These are phyloP conservation scores for Pegoplata infirma DNA, from an alignment of 2,888 invertebrate species.

Conservation along the genomic window DNA sequence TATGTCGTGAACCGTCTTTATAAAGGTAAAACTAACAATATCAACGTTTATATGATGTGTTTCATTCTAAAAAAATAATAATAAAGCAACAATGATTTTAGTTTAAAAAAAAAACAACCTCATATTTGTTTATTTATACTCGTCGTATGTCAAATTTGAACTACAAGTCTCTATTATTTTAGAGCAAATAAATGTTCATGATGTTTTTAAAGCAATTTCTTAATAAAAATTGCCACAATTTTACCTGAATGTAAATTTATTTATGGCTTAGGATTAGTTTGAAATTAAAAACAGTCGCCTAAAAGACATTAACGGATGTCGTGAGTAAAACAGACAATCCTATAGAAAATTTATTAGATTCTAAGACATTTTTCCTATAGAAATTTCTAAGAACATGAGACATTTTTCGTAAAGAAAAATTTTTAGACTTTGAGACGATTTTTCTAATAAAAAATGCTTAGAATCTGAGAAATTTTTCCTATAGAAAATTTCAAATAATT, in stretches of 20 bases:
- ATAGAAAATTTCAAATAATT: too few relatives aligned
- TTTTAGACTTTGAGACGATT: too few relatives aligned
- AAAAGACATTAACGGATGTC: too few relatives aligned
- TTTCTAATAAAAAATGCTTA: too few relatives aligned
- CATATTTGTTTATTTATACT: constrained; percentile 43
- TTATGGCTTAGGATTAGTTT: neutral
- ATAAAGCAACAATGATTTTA: neutral
- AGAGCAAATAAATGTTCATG: constrained; percentile 32
- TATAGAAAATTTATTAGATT: too few relatives aligned
- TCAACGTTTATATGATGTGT: constrained; percentile 23
- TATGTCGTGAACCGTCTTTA: too few relatives aligned
- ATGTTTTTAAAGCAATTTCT: constrained; percentile 11
- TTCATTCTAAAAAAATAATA: constrained; percentile 7
- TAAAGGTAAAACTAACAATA: constrained; percentile 12
- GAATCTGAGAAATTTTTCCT: too few relatives aligned
- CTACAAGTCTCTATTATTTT: neutral
- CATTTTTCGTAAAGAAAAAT: too few relatives aligned
- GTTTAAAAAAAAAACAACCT: neutral
- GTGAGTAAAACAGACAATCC: too few relatives aligned
- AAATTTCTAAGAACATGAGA: too few relatives aligned
- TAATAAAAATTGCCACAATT: constrained; percentile 27
- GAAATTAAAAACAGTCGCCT: too few relatives aligned
- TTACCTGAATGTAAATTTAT: constrained; percentile 44
- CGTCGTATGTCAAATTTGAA: constrained; percentile 27
- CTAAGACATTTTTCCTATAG: too few relatives aligned